phyloP scores from a whole-genome alignment of 2,888 invertebrate species.

The Lasius fuliginosus region DNA sequence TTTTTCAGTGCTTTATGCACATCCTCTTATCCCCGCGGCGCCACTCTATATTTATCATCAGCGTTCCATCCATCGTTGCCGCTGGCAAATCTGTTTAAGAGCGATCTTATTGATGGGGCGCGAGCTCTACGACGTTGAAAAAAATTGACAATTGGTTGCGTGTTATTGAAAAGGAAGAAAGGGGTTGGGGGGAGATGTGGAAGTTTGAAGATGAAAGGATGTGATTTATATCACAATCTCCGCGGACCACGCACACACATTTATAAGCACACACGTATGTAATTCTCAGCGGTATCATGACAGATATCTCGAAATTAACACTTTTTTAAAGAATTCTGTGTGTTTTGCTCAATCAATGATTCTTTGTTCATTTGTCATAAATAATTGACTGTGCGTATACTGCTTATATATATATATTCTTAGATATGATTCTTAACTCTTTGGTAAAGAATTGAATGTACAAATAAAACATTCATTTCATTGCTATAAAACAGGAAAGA shows the following conservation, averaged over 20 bases:
- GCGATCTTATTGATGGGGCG: slow-evolving; percentile 75
- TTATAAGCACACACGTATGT: background rate
- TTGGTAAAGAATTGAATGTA: slow-evolving; percentile 6
- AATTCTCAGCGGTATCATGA: background rate
- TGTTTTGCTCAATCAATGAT: background rate
- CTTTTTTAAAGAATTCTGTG: background rate
- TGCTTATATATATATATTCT: background rate
- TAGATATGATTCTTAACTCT: background rate
- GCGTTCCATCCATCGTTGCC: slow-evolving; percentile 65
- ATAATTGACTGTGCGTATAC: background rate
- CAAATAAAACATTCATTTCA: background rate
- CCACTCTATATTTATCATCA: slow-evolving; percentile 71
- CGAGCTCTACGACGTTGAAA: slow-evolving; percentile 59
- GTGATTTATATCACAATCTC: slow-evolving; percentile 75
- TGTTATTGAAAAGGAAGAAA: background rate
- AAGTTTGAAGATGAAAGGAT: slow-evolving; percentile 27
- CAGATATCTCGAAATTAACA: slow-evolving; percentile 55
- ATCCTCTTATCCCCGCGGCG: slow-evolving; percentile 21
- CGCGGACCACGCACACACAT: background rate
- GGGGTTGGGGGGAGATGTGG: background rate
- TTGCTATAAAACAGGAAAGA: background rate
- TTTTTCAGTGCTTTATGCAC: slow-evolving; percentile 73
- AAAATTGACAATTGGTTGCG: slow-evolving; percentile 72
- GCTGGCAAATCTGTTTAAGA: slow-evolving; percentile 75
- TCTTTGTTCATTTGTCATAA: background rate